These are phyloP conservation scores for Drosophila borborema DNA, from an alignment of 2,888 invertebrate genomes.

Conservation along the genomic window DNA sequence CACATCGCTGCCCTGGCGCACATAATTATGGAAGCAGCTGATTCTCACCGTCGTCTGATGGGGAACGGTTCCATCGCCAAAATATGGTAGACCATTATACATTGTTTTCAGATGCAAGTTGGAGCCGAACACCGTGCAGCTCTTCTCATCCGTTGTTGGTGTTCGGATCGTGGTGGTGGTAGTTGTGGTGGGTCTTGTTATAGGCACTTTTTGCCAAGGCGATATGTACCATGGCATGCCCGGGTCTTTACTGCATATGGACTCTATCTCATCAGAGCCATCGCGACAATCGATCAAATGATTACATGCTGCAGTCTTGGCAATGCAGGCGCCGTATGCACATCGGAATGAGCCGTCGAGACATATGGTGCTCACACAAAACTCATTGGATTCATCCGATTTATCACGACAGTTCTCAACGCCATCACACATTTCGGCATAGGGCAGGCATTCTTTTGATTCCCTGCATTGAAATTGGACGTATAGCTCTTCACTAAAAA, in stretches of 20 bases:
- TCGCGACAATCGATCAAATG: slow-evolving; percentile 36
- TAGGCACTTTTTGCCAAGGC: neutral
- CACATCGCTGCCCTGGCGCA: slow-evolving; percentile 16
- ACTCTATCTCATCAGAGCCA: slow-evolving; percentile 37
- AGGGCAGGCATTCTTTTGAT: slow-evolving; percentile 17
- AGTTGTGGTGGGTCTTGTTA: neutral
- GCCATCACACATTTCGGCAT: slow-evolving; percentile 24
- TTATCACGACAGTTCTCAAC: slow-evolving; percentile 63
- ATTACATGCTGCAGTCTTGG: slow-evolving; percentile 26
- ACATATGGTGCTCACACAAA: slow-evolving; percentile 58
- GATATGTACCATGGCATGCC: neutral
- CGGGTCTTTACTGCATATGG: slow-evolving; percentile 13
- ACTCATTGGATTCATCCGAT: slow-evolving; percentile 70
- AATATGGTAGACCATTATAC: slow-evolving; percentile 23
- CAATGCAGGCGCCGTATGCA: slow-evolving; percentile 70
- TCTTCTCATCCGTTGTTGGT: neutral
- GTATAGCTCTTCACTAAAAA: neutral
- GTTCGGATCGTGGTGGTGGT: neutral
- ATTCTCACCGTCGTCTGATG: slow-evolving; percentile 24
- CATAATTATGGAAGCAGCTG: neutral
- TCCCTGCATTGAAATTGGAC: slow-evolving; percentile 20
- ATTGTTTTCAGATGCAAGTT: neutral
- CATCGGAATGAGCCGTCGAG: slow-evolving; percentile 73
- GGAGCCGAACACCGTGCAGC: slow-evolving; percentile 21
- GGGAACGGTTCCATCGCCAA: neutral